Evolutionary conservation across 2,113 vertebrate species (phyloP), one percentile per base, ranked within the genome.

Genomic region (Nansenia antarctica): DNA sequence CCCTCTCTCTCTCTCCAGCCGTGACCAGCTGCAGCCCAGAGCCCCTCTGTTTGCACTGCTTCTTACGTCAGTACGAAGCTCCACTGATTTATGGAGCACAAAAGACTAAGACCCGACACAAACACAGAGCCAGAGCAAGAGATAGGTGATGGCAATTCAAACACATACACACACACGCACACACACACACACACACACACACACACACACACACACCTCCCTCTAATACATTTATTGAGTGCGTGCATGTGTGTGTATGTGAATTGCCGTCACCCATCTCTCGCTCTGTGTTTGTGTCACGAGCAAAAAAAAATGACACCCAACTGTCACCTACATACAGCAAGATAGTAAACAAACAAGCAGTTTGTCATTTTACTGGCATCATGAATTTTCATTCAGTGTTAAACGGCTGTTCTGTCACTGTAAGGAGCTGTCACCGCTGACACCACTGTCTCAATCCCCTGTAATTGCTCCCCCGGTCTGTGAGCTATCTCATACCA

Each of bases 41-140:
- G 76, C 76, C 39, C 82, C 80, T 79, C 75, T 87, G 84, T 92
- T 91, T 91, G 90, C 76, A 76, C 68, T 70, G 73, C 31, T 73
- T 84, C 86, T 91, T 86, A 87, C 86, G 86, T 92, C 89, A 91
- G 67, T 14, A 62, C 74, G 61, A 76, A 82, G 87, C 79, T 37
- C 18, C 31, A 78, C 76, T 89, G 86, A 87, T 91, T 91, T 92
- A 92, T 90, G 73, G 80, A 82, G 83, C 77, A 89, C 85, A 91
- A 89, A 91, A 87, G 82, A 87, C 86, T 88, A 78, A 65, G 81
- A 87, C 81, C 83, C 78, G n/a, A 80, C 75, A 39, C 62, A 42
- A 47, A 66, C 57, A 80, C 65, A 62, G n/a, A n/a, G n/a, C n/a
- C n/a, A n/a, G n/a, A n/a, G n/a, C n/a, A n/a, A n/a, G n/a, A n/a